Conservation (phyloP, 2,888 invertebrate species). For the Automeris io region DNA sequence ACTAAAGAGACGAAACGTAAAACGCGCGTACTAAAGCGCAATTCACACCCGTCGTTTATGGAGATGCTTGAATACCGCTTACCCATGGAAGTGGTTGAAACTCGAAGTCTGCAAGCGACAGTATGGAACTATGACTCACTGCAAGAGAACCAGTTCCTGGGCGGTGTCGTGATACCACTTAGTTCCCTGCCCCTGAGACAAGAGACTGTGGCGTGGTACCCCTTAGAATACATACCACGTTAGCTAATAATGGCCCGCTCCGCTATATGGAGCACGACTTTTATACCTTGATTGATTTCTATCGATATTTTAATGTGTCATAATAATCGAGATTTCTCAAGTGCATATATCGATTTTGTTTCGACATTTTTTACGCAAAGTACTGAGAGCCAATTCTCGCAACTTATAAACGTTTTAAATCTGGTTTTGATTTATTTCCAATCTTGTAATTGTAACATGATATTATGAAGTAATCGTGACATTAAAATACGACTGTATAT, state of each 20-base stretch:
- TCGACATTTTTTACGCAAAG: too few relatives aligned
- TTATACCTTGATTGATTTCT: slow-evolving; percentile 15
- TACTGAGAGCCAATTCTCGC: too few relatives aligned
- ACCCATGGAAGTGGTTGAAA: slow-evolving; percentile 85
- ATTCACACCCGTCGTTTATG: slow-evolving; percentile 98
- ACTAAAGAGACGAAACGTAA: slow-evolving; percentile 96
- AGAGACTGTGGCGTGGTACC: slow-evolving; percentile 93
- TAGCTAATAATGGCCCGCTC: slow-evolving; percentile 55
- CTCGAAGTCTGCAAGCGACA: slow-evolving; percentile 90
- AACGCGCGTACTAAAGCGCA: slow-evolving; percentile 94
- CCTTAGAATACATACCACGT: slow-evolving; percentile 77
- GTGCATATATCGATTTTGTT: too few relatives aligned
- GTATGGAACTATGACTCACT: slow-evolving; percentile 96
- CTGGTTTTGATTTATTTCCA: too few relatives aligned
- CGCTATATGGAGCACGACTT: slow-evolving; percentile 46
- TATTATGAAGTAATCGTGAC: too few relatives aligned
- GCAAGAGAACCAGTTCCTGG: slow-evolving; percentile 96
- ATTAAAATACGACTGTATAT: too few relatives aligned
- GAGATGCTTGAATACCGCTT: slow-evolving; percentile 96
- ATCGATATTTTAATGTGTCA: background rate
- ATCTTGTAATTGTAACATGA: too few relatives aligned
- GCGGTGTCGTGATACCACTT: slow-evolving; percentile 91
- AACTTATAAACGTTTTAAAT: too few relatives aligned
- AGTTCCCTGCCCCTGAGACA: slow-evolving; percentile 83
- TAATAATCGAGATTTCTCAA: slow-evolving; percentile 1